A percentile compares a stretch with the other conserved stretches of the same genome.
Conservation (phyloP, 2,797 vertebrate species). For the Myoxocephalus aenaeus region DNA sequence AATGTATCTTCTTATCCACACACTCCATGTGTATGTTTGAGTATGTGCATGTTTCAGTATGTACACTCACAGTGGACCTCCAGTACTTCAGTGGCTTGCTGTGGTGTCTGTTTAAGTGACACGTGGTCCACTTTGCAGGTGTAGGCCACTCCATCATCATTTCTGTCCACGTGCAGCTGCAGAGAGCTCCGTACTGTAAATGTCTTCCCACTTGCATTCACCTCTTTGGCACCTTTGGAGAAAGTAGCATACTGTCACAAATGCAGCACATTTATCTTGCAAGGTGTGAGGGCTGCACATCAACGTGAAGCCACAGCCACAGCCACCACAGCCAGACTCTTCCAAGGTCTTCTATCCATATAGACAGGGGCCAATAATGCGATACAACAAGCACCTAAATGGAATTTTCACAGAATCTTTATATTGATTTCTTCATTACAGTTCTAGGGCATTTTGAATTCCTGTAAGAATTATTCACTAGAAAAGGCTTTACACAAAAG, state of each 20-base stretch:
- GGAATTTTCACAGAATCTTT: background rate
- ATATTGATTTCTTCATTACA: background rate
- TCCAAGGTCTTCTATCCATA: background rate
- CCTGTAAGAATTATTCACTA: background rate
- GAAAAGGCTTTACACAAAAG: background rate
- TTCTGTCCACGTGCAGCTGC: conserved; percentile 93
- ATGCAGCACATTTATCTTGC: conserved; percentile 44
- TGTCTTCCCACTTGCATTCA: conserved; percentile 94
- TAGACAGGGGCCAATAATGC: background rate
- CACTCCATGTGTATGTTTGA: conserved; percentile 11
- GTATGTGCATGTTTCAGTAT: conserved; percentile 9
- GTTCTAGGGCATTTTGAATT: background rate
- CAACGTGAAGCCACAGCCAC: background rate
- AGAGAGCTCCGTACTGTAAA: conserved; percentile 96
- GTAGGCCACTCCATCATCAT: conserved; percentile 93
- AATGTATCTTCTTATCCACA: background rate
- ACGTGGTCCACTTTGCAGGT: conserved; percentile 98
- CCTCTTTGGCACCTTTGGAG: conserved; percentile 91
- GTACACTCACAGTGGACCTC: conserved; percentile 98
- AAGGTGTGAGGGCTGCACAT: conserved; percentile 14
- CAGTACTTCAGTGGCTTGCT: conserved; percentile 94
- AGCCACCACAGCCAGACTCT: conserved; percentile 9
- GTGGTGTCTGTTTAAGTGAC: conserved; percentile 90
- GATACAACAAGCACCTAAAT: background rate
- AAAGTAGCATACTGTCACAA: conserved; percentile 61